Evolutionary conservation across 2,797 vertebrate genomes (phyloP).

Genomic region (Pantherophis vulpinus): DNA sequence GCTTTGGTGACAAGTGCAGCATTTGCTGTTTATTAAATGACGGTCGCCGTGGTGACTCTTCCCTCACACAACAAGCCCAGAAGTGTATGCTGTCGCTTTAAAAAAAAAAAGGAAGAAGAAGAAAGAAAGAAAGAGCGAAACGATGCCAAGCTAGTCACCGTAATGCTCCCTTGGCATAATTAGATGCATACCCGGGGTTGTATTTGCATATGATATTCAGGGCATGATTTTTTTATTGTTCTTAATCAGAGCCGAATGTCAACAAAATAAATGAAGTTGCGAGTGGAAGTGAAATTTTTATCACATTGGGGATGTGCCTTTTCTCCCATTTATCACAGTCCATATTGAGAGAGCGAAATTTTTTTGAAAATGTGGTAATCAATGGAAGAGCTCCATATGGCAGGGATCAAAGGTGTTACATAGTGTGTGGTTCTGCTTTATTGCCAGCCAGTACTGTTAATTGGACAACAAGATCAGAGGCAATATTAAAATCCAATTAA

Average conservation of each 20-base stretch:
- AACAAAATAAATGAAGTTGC: slow-evolving; percentile 99
- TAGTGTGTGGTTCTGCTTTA: slow-evolving; percentile 99
- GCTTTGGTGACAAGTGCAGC: slow-evolving; percentile 68
- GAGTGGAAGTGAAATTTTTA: slow-evolving; percentile 99
- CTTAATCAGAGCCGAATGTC: slow-evolving; percentile 99
- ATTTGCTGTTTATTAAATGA: slow-evolving; percentile 77
- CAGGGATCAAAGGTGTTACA: slow-evolving; percentile 99
- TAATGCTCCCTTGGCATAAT: slow-evolving; percentile 92
- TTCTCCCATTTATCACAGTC: slow-evolving; percentile 98
- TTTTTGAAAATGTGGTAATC: slow-evolving; percentile 96
- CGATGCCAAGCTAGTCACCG: slow-evolving; percentile 86
- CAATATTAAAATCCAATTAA: slow-evolving; percentile 99
- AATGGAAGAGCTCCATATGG: slow-evolving; percentile 99
- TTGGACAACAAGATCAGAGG: slow-evolving; percentile 99
- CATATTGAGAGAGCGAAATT: slow-evolving; percentile 98
- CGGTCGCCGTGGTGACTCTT: slow-evolving; percentile 72
- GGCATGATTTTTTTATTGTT: slow-evolving; percentile 98
- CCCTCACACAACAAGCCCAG: slow-evolving; percentile 69
- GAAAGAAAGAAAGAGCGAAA: slow-evolving; percentile 67
- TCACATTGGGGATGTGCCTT: slow-evolving; percentile 96
- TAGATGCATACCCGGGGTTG: slow-evolving; percentile 95
- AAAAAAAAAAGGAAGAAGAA: slow-evolving; percentile 73
- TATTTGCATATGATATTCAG: slow-evolving; percentile 99
- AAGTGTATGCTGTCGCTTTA: slow-evolving; percentile 87
- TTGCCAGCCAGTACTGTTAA: slow-evolving; percentile 99